Evolutionary conservation across 2,888 invertebrate genomes (phyloP).

Genomic region (Orthosia gracilis): DNA sequence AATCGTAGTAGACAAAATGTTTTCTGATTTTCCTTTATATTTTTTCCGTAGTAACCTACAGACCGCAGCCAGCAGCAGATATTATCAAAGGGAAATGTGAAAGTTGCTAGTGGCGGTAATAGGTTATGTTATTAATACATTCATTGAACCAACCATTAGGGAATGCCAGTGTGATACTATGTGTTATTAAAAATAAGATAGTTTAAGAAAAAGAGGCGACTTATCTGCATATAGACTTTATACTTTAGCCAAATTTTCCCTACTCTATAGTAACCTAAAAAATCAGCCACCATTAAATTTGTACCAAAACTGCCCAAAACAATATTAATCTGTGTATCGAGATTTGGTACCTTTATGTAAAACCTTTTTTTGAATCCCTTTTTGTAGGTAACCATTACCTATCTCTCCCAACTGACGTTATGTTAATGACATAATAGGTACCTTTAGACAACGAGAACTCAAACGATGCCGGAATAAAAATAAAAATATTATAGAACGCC

Average conservation of each 20-base stretch:
- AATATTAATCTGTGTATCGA: no score
- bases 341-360: no score
- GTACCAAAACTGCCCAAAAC: no score
- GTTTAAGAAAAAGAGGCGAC: background rate
- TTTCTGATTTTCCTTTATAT: background rate
- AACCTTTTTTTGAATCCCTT: background rate
- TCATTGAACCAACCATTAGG: background rate
- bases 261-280: no score
- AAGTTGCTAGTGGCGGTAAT: background rate
- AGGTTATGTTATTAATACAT: background rate
- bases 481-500: background rate
- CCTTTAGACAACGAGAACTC: background rate
- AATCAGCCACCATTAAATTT: no score
- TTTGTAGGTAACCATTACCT: background rate
- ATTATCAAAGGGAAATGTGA: background rate
- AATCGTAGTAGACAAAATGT: no score
- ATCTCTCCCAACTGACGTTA: background rate
- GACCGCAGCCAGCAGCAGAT: background rate
- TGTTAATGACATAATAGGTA: background rate
- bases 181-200: background rate
- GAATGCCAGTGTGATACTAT: background rate
- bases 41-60: background rate
- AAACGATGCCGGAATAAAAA: conserved; percentile 13
- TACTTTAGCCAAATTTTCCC: no score
- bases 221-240: no score